phyloP scores from a whole-genome alignment of 2,888 invertebrate species.

The Beris morrisii region DNA sequence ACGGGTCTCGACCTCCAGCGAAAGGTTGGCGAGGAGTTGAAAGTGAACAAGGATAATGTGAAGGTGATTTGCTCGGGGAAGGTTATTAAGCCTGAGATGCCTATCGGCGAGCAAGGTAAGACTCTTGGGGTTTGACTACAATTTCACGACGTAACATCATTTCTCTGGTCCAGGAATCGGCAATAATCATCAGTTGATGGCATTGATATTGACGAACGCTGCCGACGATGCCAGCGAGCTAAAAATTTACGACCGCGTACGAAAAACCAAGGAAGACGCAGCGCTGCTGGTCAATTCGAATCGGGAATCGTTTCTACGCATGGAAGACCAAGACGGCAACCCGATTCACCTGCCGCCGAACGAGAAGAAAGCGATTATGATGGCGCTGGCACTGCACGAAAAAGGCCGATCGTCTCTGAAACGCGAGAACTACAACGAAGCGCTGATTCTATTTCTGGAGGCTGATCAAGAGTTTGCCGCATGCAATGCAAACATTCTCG shows the following conservation, averaged over 20 bases:
- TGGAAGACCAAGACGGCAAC: conserved; percentile 79
- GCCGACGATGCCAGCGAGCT: conserved; percentile 58
- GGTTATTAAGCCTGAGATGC: conserved; percentile 61
- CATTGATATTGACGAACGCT: conserved; percentile 58
- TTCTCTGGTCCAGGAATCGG: conserved; percentile 54
- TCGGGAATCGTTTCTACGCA: conserved; percentile 55
- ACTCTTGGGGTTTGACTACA: background rate
- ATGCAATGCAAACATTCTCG: conserved; percentile 57
- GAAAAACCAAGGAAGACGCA: conserved; percentile 61
- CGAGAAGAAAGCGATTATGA: conserved; percentile 70
- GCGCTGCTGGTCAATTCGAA: conserved; percentile 58
- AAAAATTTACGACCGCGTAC: conserved; percentile 61
- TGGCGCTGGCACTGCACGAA: conserved; percentile 80
- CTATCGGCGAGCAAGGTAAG: conserved; percentile 61
- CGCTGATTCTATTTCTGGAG: conserved; percentile 74
- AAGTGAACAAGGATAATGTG: conserved; percentile 57
- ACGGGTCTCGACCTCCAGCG: conserved; percentile 62
- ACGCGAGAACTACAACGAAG: conserved; percentile 66
- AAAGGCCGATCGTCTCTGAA: conserved; percentile 72
- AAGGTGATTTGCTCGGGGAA: conserved; percentile 71
- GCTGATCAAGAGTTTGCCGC: conserved; percentile 72
- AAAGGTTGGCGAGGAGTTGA: conserved; percentile 59
- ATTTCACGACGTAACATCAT: background rate
- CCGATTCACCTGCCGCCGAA: conserved; percentile 68
- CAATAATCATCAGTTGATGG: conserved; percentile 71